phyloP scores from a whole-genome alignment of 2,113 vertebrate species.

The Epinephelus cyanopodus region DNA sequence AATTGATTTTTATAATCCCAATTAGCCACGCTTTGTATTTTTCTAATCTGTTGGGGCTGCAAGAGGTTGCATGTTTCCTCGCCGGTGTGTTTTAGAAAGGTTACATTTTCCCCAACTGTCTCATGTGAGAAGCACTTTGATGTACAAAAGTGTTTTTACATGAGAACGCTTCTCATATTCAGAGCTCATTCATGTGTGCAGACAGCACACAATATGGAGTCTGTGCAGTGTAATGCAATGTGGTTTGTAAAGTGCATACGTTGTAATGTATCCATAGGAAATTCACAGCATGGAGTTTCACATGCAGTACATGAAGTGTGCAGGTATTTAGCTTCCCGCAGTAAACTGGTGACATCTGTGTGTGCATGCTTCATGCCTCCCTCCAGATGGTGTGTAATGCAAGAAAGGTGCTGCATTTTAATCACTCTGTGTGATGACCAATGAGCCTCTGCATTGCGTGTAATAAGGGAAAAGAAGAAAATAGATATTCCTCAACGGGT shows the following conservation, averaged over 20 bases:
- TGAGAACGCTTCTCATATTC: conserved; percentile 16
- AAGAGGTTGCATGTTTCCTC: conserved; percentile 44
- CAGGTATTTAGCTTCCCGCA: background rate
- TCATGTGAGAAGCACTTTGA: conserved; percentile 42
- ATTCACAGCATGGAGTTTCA: background rate
- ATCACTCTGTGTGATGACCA: conserved; percentile 2
- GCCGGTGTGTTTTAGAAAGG: conserved; percentile 40
- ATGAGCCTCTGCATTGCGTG: background rate
- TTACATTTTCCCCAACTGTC: conserved; percentile 37
- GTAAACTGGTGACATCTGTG: conserved; percentile 11
- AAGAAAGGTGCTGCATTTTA: conserved; percentile 7
- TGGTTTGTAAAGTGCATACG: background rate
- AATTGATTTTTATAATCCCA: conserved; percentile 67
- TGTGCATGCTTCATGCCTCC: background rate
- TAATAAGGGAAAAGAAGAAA: background rate
- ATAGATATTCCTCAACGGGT: background rate
- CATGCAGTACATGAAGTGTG: background rate
- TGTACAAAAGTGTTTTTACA: conserved; percentile 25
- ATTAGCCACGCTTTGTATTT: conserved; percentile 68
- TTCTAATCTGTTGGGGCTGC: conserved; percentile 46
- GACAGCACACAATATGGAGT: background rate
- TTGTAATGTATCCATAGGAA: background rate
- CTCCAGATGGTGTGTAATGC: conserved; percentile 33
- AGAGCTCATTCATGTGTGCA: conserved; percentile 9
- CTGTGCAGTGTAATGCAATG: conserved; percentile 1